Base-by-base conservation (phyloP, 2,797 vertebrate species). In the Prunella strophiata region DNA sequence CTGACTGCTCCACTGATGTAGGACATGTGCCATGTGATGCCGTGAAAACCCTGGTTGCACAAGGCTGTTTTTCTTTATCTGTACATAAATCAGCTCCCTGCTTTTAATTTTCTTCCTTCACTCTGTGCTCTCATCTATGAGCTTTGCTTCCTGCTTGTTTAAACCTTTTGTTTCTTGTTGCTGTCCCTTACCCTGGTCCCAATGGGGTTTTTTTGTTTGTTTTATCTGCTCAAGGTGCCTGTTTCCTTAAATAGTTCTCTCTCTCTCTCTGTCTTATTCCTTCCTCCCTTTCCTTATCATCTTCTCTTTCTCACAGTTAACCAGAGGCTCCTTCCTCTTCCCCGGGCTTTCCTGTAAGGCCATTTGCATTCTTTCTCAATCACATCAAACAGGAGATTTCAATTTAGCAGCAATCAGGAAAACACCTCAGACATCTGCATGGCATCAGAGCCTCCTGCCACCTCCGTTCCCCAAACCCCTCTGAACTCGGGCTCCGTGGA, bases 331-430 rank as follows among this genome's bases (percentile, higher is more conserved):
- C 74, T 85, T 94, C 83, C 73, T 75, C 76, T 80, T 87, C 77
- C n/a, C 71, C 4, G 1, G 50, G 77, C 48, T 87, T 79, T 79
- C 74, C 92, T 74, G 74, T 50, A 11, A 89, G 63, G 29, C 73
- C 72, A 63, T 83, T 92, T 88, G 82, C 87, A 59, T 92, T 83
- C 85, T 62, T 89, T 83, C 78, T 62, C 75, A 72, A 55, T 95
- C 93, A 78, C 89, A 92, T 62, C 91, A 55, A 89, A 89, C 72
- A 92, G 91, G 68, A 87, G 92, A 85, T 75, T 70, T 71, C 89
- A 83, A 23, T 84, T 75, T 48, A 89, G 85, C 78, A 95, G 92
- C 91, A 92, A 62, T 67, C 84, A 73, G 89, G 89, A 86, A 80
- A 85, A 87, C 91, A 93, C 75, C 78, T 76, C 78, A 78, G 72